Evolutionary conservation across 2,113 vertebrate species (phyloP).

Genomic region (Desmodus rotundus): DNA sequence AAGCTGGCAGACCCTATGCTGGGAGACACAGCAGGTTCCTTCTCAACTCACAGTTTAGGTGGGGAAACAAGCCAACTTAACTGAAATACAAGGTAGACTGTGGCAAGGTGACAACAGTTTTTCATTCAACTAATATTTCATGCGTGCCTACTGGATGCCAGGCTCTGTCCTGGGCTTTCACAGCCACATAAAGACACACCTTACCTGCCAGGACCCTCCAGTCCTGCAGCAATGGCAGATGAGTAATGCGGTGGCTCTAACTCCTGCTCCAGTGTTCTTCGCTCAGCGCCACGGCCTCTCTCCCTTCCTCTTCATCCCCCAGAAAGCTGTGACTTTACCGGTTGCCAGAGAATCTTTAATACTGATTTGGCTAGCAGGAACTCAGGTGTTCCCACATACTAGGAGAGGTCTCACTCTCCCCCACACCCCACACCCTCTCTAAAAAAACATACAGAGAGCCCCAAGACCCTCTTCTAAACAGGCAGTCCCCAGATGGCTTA

Average conservation of each 20-base stretch:
- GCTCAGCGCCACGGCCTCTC: background rate
- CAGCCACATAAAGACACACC: background rate
- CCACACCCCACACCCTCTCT: background rate
- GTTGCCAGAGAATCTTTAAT: background rate
- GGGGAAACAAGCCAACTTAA: background rate
- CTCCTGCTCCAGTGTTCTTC: background rate
- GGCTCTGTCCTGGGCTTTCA: background rate
- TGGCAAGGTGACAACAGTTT: background rate
- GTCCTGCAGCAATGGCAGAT: fast-evolving
- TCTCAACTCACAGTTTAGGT: background rate
- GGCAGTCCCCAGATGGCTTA: background rate
- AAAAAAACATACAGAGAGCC: background rate
- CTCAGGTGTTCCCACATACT: background rate
- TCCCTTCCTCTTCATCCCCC: background rate
- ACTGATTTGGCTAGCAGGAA: background rate
- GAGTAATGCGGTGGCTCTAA: background rate
- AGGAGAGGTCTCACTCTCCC: background rate
- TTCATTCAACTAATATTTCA: background rate
- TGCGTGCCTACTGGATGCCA: background rate
- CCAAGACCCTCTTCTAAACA: background rate
- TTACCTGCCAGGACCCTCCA: background rate
- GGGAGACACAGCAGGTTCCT: background rate
- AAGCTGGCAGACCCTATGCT: background rate
- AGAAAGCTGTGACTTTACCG: background rate
- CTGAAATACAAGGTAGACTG: background rate